These are phyloP conservation scores for Sarcophaga rosellei DNA, from an alignment of 2,888 invertebrate genomes.

Conservation along the genomic window DNA sequence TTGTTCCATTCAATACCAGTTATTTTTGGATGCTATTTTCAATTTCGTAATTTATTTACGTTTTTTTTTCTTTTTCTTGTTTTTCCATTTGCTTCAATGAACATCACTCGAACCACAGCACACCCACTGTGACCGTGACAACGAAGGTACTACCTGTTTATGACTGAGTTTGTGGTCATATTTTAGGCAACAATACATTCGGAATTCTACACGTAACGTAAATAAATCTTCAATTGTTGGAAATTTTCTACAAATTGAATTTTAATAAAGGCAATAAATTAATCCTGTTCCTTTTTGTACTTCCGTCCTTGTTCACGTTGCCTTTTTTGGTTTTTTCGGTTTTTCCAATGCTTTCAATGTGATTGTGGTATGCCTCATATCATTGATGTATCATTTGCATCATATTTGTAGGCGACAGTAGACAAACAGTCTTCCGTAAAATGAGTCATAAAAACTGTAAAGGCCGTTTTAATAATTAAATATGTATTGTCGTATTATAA, in stretches of 20 bases:
- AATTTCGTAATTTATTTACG: background rate
- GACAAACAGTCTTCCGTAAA: no score
- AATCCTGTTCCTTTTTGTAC: conserved; percentile 1
- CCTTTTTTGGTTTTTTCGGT: background rate
- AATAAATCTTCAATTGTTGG: conserved; percentile 32
- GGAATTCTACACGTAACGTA: conserved; percentile 34
- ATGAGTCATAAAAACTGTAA: no score
- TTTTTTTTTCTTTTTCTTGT: background rate
- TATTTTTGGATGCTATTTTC: background rate
- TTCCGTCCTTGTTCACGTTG: background rate
- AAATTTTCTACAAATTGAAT: conserved; percentile 47
- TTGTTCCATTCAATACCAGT: background rate
- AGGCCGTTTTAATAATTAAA: no score
- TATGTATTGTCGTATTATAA: no score
- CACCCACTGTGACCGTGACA: no score
- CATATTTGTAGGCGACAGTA: no score
- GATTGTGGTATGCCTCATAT: background rate
- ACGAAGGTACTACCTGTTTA: no score
- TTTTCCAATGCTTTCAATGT: background rate
- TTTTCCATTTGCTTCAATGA: background rate
- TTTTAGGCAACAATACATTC: background rate
- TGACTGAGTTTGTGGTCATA: background rate
- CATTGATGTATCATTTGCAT: no score
- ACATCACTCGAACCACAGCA: background rate
- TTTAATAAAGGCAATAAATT: conserved; percentile 36